A percentile compares a stretch with the other conserved stretches of the same genome.
Evolutionary conservation across 1,140 invertebrate species (phyloP).

Genomic region (Battus philenor): DNA sequence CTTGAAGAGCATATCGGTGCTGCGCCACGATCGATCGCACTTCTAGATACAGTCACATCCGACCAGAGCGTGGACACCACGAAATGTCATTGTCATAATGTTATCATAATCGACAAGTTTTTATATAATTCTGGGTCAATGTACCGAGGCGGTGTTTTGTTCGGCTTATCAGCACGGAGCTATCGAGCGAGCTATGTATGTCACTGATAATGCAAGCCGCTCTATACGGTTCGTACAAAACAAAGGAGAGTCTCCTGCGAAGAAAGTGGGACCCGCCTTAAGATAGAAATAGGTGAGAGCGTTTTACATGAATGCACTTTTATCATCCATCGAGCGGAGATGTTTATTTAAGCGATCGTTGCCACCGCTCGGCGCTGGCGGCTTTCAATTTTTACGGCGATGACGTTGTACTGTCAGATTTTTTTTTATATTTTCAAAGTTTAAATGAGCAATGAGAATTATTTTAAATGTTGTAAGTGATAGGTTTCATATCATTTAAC

Average conservation of each 20-base stretch:
- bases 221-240: constrained; percentile 27
- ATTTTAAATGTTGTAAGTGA: too few relatives aligned
- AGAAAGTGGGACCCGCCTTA: constrained; percentile 12
- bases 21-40: constrained; percentile 9
- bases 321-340: constrained; percentile 4
- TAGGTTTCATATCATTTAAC: too few relatives aligned
- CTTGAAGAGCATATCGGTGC: constrained; percentile 13
- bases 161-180: constrained; percentile 52
- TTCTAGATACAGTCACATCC: constrained; percentile 18
- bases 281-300: background rate
- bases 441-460: too few relatives aligned
- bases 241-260: constrained; percentile 21
- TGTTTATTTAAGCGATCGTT: too few relatives aligned
- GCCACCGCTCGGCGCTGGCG: too few relatives aligned
- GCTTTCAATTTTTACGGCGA: too few relatives aligned
- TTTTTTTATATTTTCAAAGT: too few relatives aligned
- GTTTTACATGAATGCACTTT: constrained; percentile 10
- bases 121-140: constrained; percentile 74
- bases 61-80: constrained; percentile 28
- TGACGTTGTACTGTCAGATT: too few relatives aligned
- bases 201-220: constrained; percentile 53
- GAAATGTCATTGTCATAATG: constrained; percentile 69
- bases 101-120: constrained; percentile 68
- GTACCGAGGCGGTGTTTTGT: constrained; percentile 69
- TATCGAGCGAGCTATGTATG: constrained; percentile 65